Evolutionary conservation across 2,797 vertebrate species (phyloP).

Genomic region (Catamblyrhynchus diadema): DNA sequence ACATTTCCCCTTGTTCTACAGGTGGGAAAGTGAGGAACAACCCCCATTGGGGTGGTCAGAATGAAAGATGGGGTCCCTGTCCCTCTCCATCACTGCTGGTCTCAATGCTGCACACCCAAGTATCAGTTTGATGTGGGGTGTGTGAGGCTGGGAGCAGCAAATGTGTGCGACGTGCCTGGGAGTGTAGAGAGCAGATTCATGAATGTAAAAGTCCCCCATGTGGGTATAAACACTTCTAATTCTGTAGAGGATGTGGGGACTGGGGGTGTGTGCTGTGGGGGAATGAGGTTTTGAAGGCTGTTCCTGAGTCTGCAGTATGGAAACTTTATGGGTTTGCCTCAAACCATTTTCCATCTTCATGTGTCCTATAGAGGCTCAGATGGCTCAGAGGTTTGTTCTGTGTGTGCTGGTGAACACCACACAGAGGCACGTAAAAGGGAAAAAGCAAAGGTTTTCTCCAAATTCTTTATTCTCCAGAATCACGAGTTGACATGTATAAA

Average conservation of each 20-base stretch:
- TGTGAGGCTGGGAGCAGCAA: not conserved
- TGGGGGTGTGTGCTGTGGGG: not conserved
- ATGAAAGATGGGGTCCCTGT: not conserved
- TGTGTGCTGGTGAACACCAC: not conserved
- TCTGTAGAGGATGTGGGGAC: not conserved
- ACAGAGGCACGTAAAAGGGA: not conserved
- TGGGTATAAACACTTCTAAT: not conserved
- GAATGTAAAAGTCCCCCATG: not conserved
- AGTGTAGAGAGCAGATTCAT: not conserved
- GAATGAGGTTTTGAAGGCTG: not conserved
- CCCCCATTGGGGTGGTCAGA: not conserved
- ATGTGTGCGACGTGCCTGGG: fast-evolving
- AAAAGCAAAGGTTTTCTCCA: not conserved
- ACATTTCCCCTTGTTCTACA: not conserved
- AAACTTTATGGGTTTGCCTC: not conserved
- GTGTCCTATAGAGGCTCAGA: too few species aligned
- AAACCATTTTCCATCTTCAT: not conserved
- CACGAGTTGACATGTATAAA: not conserved
- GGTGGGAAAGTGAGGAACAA: not conserved
- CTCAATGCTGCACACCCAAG: not conserved
- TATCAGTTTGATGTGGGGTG: fast-evolving
- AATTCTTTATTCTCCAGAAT: constrained; percentile 25
- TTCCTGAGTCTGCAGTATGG: not conserved
- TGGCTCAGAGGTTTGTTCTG: not conserved
- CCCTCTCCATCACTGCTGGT: not conserved